phyloP scores from a whole-genome alignment of 2,797 vertebrate genomes.

The Sebastes taczanowskii region DNA sequence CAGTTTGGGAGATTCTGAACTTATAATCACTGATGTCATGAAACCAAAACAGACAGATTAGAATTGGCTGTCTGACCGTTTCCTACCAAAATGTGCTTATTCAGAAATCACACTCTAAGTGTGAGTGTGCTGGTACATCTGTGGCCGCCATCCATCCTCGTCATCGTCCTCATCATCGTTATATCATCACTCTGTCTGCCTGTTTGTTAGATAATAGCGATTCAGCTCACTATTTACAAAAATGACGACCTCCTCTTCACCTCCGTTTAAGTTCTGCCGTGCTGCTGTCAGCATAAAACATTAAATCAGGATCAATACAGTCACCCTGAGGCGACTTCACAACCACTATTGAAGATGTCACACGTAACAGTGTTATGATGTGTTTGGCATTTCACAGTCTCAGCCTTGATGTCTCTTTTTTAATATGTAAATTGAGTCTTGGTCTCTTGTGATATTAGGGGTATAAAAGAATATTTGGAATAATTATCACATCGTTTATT shows the following conservation, averaged over 20 bases:
- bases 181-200: constrained; percentile 65
- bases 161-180: constrained; percentile 64
- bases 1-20: constrained; percentile 6
- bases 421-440: neutral
- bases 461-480: neutral
- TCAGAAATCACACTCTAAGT: constrained; percentile 72
- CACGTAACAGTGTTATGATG: constrained; percentile 10
- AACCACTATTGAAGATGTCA: neutral
- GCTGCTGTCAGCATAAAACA: constrained; percentile 20
- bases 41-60: constrained; percentile 41
- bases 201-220: constrained; percentile 54
- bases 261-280: neutral
- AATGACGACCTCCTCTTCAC: constrained; percentile 35
- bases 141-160: constrained; percentile 53
- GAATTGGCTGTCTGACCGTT: constrained; percentile 32
- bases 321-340: neutral
- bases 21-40: constrained; percentile 20
- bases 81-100: constrained; percentile 71
- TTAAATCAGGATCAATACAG: constrained; percentile 20
- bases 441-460: neutral
- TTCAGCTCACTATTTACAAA: constrained; percentile 26
- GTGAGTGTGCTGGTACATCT: constrained; percentile 68
- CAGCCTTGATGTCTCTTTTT: neutral
- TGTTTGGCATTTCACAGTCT: constrained; percentile 22
- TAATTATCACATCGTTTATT: neutral